Conservation (phyloP, 2,888 invertebrate genomes). For the Athetis lepigone region DNA sequence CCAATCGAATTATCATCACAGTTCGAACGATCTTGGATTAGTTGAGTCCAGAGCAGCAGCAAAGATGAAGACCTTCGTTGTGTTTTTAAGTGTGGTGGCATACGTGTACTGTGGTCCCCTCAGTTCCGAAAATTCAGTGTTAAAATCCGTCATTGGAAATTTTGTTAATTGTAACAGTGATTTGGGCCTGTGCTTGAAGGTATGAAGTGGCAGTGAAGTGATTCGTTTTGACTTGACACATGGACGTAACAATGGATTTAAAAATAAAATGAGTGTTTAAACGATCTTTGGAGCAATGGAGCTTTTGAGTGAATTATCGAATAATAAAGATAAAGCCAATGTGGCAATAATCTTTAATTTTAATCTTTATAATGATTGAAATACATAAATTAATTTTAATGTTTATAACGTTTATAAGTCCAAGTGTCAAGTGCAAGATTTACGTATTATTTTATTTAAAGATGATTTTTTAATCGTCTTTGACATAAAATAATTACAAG, state of each 20-base stretch:
- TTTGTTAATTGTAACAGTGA: constrained; percentile 86
- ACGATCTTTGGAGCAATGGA: not conserved
- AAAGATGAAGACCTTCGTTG: constrained; percentile 83
- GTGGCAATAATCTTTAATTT: constrained; percentile 1
- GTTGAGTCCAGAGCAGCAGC: constrained; percentile 60
- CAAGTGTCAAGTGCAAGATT: constrained; percentile 39
- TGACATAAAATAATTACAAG: constrained; percentile 5
- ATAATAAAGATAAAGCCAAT: not conserved
- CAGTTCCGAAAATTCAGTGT: constrained; percentile 79
- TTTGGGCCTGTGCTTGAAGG: constrained; percentile 85
- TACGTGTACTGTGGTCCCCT: constrained; percentile 78
- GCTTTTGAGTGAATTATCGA: constrained; percentile 16
- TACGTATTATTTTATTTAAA: not conserved
- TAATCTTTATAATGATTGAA: constrained; percentile 12
- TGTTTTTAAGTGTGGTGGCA: constrained; percentile 79
- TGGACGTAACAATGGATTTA: constrained; percentile 18
- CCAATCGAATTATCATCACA: constrained; percentile 83
- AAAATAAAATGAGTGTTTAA: not conserved
- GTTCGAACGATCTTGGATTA: constrained; percentile 81
- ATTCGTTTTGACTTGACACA: constrained; percentile 31
- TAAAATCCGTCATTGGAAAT: constrained; percentile 76
- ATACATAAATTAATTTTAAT: no score
- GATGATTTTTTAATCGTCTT: not conserved
- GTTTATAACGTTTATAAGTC: constrained; percentile 9
- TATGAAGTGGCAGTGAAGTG: constrained; percentile 70